Evolutionary conservation across 37 sponge, comb jelly and placozoan species (phyloP).

Genomic region (Haliclona indistincta): DNA sequence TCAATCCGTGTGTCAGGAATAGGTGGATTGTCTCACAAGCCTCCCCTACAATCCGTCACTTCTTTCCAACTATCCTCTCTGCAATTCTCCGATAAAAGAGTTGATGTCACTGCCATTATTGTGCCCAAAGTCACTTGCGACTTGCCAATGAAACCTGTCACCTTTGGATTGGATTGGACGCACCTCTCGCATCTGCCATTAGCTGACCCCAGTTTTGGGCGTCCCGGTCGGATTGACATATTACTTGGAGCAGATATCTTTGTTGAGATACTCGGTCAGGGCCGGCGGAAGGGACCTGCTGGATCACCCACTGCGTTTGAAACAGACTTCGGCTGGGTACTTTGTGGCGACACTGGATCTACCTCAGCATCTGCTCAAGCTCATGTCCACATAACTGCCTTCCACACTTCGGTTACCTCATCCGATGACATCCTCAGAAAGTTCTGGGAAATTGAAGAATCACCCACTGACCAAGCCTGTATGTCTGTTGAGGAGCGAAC

Average conservation of each 20-base stretch:
- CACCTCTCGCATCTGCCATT: constrained; percentile 32
- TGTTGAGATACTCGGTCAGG: constrained; percentile 29
- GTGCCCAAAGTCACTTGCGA: constrained; percentile 45
- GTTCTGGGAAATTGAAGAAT: constrained; percentile 61
- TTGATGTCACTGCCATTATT: constrained; percentile 32
- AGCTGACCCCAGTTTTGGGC: constrained; percentile 40
- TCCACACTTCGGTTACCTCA: constrained; percentile 29
- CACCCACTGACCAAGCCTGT: constrained; percentile 13
- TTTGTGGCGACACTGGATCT: constrained; percentile 31
- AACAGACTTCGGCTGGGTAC: constrained; percentile 46
- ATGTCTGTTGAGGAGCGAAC: constrained; percentile 36
- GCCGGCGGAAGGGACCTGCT: constrained; percentile 48
- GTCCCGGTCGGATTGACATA: constrained; percentile 34
- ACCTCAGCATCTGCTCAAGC: background rate
- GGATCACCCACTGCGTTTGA: too few species aligned
- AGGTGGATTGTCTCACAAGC: constrained; percentile 28
- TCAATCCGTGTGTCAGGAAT: constrained; percentile 35
- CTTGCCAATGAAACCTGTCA: constrained; percentile 30
- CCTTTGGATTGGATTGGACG: constrained; percentile 28
- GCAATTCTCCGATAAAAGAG: constrained; percentile 6
- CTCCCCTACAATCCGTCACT: constrained; percentile 26
- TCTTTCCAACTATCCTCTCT: constrained; percentile 29
- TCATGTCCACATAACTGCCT: constrained; percentile 2
- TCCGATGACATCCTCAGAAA: constrained; percentile 34
- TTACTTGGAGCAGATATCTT: constrained; percentile 40